Base-by-base conservation (phyloP, 2,113 vertebrate genomes). In the Formicarius rufipectus region DNA sequence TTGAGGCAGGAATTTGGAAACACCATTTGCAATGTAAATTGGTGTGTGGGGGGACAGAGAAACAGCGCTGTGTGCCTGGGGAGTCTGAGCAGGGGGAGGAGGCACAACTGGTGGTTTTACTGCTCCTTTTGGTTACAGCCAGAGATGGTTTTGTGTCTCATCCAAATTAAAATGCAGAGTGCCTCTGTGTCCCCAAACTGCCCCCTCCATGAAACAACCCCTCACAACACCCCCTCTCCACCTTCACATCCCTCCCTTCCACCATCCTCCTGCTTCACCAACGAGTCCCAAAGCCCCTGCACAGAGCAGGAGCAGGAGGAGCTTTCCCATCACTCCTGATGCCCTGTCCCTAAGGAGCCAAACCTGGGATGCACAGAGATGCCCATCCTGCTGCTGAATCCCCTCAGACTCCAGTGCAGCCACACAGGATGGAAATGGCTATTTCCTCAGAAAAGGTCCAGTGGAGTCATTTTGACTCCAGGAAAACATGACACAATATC, bases 361-460 rank as follows among this genome's bases (percentile, higher is more conserved):
- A 9, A n/a, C 3, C 45, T 74, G 78, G 77, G 60, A 9, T 22
- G 35, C 11, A 31, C 63, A 14, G 90, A 25, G 59, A 14, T 50
- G 49, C 59, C 42, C 14, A 0, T 5, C 4, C 0, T 2, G 14
- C 74, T 40, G 30, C 4, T 10, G 39, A 6, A 14, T 18, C 5
- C 60, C 69, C 60, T 37, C 55, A 3, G 52, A 37, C 9, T 13
- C 64, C 18, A 0, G 12, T 20, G 31, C 60, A 42, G 37, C 87
- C 40, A 0, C 45, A 0, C 20, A 2, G 40, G 2, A 5, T 14
- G 49, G 59, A 4, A 68, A 16, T 25, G 4, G 56, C 33, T 42
- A 1, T 33, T 71, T 69, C 73, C 52, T 14, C 53, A 59, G 56
- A 14, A 64, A 42, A 59, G 23, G 12, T 73, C 55, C 6, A 1